A percentile compares a stretch with the other conserved stretches of the same genome.
Evolutionary conservation across 1,140 invertebrate genomes (phyloP).

Genomic region (Pseudomyrmex gracilis): DNA sequence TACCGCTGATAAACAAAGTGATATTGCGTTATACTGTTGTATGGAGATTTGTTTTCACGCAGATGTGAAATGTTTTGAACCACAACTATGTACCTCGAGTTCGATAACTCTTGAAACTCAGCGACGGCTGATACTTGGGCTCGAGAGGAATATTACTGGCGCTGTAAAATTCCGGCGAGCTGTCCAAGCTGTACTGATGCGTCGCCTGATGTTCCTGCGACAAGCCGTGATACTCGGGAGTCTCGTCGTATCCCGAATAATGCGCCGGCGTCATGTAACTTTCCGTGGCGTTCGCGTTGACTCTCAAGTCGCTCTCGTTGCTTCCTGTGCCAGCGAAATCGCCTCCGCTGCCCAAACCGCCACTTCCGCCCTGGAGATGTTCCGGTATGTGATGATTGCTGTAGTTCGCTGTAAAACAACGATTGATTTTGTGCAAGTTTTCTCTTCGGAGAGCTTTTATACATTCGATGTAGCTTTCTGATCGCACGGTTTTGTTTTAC

Average conservation of each 20-base stretch:
- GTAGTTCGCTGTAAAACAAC: conserved; percentile 84
- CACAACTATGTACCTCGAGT: conserved; percentile 86
- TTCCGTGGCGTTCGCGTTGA: conserved; percentile 77
- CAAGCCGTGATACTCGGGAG: conserved; percentile 90
- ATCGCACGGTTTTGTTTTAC: not conserved
- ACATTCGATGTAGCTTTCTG: not conserved
- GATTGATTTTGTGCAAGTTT: not conserved
- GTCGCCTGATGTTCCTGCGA: conserved; percentile 86
- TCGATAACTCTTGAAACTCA: conserved; percentile 87
- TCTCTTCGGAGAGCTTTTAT: not conserved
- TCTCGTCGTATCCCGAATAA: conserved; percentile 87
- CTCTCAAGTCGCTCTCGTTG: conserved; percentile 81
- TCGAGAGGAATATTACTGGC: conserved; percentile 87
- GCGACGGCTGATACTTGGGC: conserved; percentile 89
- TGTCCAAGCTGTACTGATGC: conserved; percentile 87
- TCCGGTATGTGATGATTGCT: conserved; percentile 84
- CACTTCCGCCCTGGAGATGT: conserved; percentile 81
- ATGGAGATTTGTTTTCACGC: not conserved
- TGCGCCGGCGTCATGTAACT: conserved; percentile 84
- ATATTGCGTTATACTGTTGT: too few relatives aligned
- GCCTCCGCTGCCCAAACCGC: conserved; percentile 73
- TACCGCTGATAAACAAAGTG: too few relatives aligned
- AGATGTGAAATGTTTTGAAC: not conserved
- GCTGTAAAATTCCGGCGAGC: conserved; percentile 91
- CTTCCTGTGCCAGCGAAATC: conserved; percentile 74